Evolutionary conservation across 2,797 vertebrate species (phyloP), one percentile per base, ranked within the genome.

Genomic region (Hozukius guyotensis): DNA sequence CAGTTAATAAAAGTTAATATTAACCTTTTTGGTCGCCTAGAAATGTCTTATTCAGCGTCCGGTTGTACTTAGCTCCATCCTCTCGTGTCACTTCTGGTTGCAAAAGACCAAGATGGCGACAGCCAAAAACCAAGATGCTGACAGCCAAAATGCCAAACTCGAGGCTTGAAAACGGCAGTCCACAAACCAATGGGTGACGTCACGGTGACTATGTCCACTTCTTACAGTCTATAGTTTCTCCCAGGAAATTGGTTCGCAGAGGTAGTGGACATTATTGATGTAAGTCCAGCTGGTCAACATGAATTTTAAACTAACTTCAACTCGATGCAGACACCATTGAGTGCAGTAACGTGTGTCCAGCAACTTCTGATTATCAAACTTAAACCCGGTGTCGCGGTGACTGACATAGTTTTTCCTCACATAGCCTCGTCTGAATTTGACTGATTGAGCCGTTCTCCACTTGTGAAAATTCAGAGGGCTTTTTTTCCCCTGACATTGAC

Each of bases 11-110:
- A 42, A 42, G 0, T 42, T 42, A 42, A 42, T 42, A 42, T 42
- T 42, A 42, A 42, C 1, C 38, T 16, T 42, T 42, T 42, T 16
- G 38, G 38, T 42, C 0, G 14, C 38, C 38, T 42, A 42, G 16
- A 42, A 42, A 42, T 0, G 0, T 42, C 38, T 16, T 42, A 42
- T 42, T 42, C 38, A 42, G 38, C 38, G 7, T 42, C 2, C 0
- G 14, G 14, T 42, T 42, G 38, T 42, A 42, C 38, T 42, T 42
- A 42, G 38, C 38, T 42, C 38, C 14, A 42, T 0, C 38, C 38
- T 42, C 38, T 42, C 14, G 6, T 42, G 38, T 42, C 38, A 42
- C 38, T 42, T 42, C 38, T 42, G 14, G 14, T 42, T 42, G 38
- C 38, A 42, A 42, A 42, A 0, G 16, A 42, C 0, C 38, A 42